A percentile compares a stretch with the other conserved stretches of the same genome.
These are phyloP conservation scores for Parasteatoda lunata DNA, from an alignment of 2,888 invertebrate genomes.

Conservation along the genomic window DNA sequence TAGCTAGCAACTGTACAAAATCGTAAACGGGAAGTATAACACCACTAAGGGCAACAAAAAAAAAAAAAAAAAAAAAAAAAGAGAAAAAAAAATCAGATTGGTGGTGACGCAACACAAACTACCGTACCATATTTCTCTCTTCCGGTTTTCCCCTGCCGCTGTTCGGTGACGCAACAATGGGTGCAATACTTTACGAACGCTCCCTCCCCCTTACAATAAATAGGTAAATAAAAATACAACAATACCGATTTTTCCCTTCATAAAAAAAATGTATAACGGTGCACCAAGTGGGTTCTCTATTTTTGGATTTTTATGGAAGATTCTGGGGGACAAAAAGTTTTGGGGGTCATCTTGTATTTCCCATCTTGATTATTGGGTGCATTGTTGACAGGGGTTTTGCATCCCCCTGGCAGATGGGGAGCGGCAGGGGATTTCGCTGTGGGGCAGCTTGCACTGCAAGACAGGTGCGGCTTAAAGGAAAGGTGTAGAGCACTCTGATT, in stretches of 20 bases:
- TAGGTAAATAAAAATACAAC: conserved; percentile 67
- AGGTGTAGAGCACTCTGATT: conserved; percentile 37
- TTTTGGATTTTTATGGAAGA: conserved; percentile 32
- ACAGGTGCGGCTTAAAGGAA: conserved; percentile 52
- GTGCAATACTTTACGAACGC: conserved; percentile 23
- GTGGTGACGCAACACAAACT: conserved; percentile 43
- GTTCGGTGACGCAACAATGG: conserved; percentile 62
- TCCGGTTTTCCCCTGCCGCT: conserved; percentile 52
- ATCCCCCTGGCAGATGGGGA: conserved; percentile 16
- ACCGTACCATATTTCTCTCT: conserved; percentile 34
- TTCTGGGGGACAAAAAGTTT: conserved; percentile 11
- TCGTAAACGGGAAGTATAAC: neutral
- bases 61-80: neutral
- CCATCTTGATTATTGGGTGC: conserved; percentile 24
- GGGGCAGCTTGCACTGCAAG: conserved; percentile 44
- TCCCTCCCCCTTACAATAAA: conserved; percentile 54
- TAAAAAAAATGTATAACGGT: conserved; percentile 51
- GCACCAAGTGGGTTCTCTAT: conserved; percentile 46
- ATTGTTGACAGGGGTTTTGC: conserved; percentile 53
- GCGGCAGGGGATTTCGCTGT: conserved; percentile 40
- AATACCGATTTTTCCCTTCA: conserved; percentile 6
- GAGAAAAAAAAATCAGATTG: neutral
- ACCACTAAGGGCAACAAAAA: neutral
- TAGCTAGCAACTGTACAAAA: no score
- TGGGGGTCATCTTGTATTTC: conserved; percentile 53